phyloP scores from a whole-genome alignment of 1,140 invertebrate genomes.

The Temnothorax curvispinosus region DNA sequence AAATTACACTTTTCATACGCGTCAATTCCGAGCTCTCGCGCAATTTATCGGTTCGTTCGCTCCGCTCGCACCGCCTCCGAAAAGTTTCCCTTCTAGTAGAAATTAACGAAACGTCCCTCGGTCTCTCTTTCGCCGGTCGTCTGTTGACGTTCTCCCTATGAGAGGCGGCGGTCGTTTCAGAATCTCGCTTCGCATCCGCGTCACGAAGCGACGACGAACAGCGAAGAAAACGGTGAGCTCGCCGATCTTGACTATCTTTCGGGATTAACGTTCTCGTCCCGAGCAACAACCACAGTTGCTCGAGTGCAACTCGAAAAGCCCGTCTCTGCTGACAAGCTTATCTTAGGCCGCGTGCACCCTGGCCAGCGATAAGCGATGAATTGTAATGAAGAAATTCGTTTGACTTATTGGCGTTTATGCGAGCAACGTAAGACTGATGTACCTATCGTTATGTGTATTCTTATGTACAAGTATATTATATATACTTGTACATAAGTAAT shows the following conservation, averaged over 20 bases:
- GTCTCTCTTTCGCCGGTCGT: conserved; percentile 22
- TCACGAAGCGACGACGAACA: conserved; percentile 59
- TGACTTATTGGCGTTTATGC: neutral
- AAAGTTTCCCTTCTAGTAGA: conserved; percentile 49
- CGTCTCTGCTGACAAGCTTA: conserved; percentile 19
- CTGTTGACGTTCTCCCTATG: conserved; percentile 50
- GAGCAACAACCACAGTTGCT: conserved; percentile 56
- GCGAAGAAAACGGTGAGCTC: conserved; percentile 65
- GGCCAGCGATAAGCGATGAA: neutral
- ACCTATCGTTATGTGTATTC: neutral
- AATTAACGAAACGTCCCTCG: conserved; percentile 59
- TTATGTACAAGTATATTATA: too few relatives aligned
- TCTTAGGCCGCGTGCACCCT: conserved; percentile 30
- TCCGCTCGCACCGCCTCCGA: neutral
- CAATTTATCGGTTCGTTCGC: conserved; percentile 61
- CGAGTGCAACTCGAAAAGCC: conserved; percentile 14
- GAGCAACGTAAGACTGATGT: neutral
- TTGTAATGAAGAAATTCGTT: neutral
- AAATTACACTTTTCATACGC: conserved; percentile 67
- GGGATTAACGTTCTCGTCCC: conserved; percentile 64
- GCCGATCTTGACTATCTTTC: conserved; percentile 50
- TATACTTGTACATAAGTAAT: too few relatives aligned
- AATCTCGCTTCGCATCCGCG: conserved; percentile 42
- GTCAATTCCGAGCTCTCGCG: conserved; percentile 15
- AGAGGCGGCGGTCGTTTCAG: conserved; percentile 15